phyloP scores from a whole-genome alignment of 2,888 invertebrate species.

The Drosophila sordidapex region DNA sequence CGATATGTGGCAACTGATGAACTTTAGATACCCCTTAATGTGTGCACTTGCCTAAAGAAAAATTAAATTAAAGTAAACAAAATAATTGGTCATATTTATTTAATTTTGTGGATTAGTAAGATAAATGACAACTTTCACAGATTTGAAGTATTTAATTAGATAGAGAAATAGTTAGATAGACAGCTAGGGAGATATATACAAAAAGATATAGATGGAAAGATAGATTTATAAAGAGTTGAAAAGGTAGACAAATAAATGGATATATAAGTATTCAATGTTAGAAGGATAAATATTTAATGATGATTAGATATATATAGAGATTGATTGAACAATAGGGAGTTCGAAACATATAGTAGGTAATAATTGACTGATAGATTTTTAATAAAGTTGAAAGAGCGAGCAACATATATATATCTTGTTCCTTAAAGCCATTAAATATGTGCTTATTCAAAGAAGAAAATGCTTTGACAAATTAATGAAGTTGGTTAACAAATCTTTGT shows the following conservation, averaged over 20 bases:
- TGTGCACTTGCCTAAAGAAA: neutral
- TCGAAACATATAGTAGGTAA: neutral
- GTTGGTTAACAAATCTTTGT: too few species aligned
- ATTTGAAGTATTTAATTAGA: neutral
- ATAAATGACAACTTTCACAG: neutral
- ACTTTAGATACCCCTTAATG: conserved; percentile 1
- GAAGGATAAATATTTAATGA: neutral
- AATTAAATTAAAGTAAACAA: neutral
- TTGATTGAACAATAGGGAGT: neutral
- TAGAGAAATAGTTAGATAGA: too few species aligned
- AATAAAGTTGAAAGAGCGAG: neutral
- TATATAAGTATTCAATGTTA: neutral
- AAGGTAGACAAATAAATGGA: neutral
- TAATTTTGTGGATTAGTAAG: neutral
- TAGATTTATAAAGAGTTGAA: fast-evolving
- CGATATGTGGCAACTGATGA: neutral
- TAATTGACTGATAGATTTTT: neutral
- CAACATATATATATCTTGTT: neutral
- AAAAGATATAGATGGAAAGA: neutral
- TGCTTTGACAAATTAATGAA: too few species aligned
- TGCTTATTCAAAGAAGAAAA: too few species aligned
- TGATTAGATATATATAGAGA: neutral
- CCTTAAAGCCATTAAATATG: neutral
- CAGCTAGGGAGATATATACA: neutral
- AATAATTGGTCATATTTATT: neutral